Conservation (phyloP, 2,888 invertebrate genomes). For the Hyposoter dolosus region DNA sequence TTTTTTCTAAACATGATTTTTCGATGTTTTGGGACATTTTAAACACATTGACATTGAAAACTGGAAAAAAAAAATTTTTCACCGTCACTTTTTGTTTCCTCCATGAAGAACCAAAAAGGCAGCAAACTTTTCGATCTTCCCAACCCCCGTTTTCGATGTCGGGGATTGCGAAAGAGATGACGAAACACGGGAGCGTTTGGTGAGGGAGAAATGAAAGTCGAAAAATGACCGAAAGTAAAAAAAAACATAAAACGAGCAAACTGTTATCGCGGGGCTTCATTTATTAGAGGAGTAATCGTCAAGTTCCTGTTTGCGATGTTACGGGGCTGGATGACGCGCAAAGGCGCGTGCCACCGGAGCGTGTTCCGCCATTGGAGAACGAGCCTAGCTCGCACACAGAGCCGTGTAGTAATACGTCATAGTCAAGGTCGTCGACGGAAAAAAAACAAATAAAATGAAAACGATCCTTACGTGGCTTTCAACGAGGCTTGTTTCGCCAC, state of each 20-base stretch:
- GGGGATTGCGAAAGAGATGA: not conserved
- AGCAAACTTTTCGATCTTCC: not conserved
- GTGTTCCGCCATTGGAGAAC: conserved; percentile 21
- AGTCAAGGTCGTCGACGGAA: conserved; percentile 32
- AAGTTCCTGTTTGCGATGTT: conserved; percentile 80
- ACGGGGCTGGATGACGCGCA: conserved; percentile 63
- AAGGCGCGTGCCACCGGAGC: conserved; percentile 38
- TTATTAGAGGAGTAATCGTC: conserved; percentile 79
- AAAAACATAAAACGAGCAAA: conserved; percentile 43
- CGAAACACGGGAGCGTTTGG: not conserved
- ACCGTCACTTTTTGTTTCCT: too few species aligned
- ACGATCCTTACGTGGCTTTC: not conserved
- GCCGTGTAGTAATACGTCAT: not conserved
- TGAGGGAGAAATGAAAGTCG: not conserved
- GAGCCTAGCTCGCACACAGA: not conserved
- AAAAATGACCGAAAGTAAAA: not conserved
- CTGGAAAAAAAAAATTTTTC: too few species aligned
- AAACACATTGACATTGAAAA: too few species aligned
- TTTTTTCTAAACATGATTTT: too few species aligned
- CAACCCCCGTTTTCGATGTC: not conserved
- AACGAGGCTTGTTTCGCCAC: not conserved
- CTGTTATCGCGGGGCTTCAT: conserved; percentile 76
- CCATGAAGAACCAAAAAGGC: too few species aligned
- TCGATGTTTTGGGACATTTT: too few species aligned
- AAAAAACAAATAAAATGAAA: not conserved